Conservation (phyloP, 1,140 invertebrate species). For the Cherax quadricarinatus region DNA sequence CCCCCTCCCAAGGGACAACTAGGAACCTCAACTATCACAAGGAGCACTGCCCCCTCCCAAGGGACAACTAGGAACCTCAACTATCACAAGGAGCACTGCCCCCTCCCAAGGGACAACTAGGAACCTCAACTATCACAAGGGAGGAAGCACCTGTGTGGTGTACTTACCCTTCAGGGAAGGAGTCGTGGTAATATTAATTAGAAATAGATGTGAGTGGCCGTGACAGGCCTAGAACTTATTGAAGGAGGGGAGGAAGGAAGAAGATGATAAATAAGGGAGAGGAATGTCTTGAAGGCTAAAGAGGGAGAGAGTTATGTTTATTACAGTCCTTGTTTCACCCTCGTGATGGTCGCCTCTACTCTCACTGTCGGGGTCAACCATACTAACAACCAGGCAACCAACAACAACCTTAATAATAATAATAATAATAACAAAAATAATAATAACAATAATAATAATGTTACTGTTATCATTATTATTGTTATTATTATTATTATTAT, state of each 20-base stretch:
- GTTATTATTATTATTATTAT: no score
- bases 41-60: no score
- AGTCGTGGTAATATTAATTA: neutral
- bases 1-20: neutral
- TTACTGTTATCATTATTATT: no score
- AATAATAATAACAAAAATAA: no score
- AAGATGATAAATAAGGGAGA: no score
- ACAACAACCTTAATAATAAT: no score
- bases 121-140: neutral
- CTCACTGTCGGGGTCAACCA: no score
- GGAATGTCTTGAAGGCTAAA: neutral
- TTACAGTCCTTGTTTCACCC: neutral
- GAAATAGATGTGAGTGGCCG: neutral
- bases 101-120: neutral
- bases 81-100: neutral
- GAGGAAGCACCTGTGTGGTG: neutral
- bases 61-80: no score
- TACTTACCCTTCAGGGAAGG: neutral
- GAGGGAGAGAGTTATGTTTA: neutral
- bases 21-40: neutral
- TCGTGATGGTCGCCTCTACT: neutral
- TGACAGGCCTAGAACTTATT: constrained; percentile 2
- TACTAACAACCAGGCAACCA: no score
- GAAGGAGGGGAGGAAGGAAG: neutral
- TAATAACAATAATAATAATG: no score